Percentiles rank a stretch among this genome's conserved stretches.
These are phyloP conservation scores for Scortum barcoo DNA, from an alignment of 2,113 vertebrate genomes.

Conservation along the genomic window DNA sequence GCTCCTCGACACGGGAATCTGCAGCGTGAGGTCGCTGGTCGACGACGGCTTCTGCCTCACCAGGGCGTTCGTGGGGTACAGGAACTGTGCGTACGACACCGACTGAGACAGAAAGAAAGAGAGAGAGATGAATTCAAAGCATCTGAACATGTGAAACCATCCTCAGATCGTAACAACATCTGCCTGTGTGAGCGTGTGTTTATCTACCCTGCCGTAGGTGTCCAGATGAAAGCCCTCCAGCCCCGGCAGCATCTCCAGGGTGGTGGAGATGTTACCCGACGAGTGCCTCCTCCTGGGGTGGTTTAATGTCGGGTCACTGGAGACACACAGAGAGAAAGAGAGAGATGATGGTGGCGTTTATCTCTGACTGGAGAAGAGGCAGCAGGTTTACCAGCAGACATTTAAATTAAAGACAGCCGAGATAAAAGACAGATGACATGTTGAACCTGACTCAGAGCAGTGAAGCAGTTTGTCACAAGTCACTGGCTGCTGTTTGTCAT, in stretches of 20 bases:
- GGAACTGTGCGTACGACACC: constrained; percentile 96
- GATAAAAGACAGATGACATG: constrained; percentile 1
- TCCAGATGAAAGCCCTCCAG: constrained; percentile 95
- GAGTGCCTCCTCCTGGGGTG: constrained; percentile 93
- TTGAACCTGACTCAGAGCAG: background rate
- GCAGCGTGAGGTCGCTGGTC: constrained; percentile 79
- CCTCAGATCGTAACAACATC: background rate
- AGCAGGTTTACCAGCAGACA: constrained; percentile 7
- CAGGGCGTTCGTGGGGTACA: constrained; percentile 95
- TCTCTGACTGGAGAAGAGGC: background rate
- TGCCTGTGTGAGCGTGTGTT: background rate
- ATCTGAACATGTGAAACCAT: background rate
- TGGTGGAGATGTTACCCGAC: constrained; percentile 90
- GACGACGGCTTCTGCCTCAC: constrained; percentile 86
- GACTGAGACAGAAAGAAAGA: constrained; percentile 78
- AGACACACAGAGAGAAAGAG: background rate
- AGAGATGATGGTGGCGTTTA: no score
- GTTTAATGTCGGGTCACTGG: constrained; percentile 90
- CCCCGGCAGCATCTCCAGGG: constrained; percentile 93
- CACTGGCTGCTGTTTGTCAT: background rate
- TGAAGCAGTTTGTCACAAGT: constrained; percentile 2
- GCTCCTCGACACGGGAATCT: constrained; percentile 79
- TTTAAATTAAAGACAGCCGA: background rate
- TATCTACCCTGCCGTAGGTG: constrained; percentile 90
- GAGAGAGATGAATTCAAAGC: background rate